Base-by-base conservation (phyloP, 2,113 vertebrate genomes). In the Dermatemys mawii region DNA sequence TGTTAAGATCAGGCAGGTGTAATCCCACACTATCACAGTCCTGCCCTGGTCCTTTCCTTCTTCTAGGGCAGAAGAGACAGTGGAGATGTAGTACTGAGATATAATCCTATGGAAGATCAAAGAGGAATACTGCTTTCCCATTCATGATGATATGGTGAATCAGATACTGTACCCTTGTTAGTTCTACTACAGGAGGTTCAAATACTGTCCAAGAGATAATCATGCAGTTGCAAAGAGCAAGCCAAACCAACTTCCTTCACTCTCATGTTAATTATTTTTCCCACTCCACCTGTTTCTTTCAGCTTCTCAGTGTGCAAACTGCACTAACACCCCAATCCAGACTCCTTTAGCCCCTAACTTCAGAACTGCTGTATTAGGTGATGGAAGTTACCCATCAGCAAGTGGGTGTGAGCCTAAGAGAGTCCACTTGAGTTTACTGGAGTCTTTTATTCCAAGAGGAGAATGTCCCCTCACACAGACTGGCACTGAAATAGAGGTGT, bases 21-120 rank as follows among this genome's bases (percentile, higher is more conserved):
- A 53, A 17, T 3, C 44, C 38, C 24, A 44, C 16, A 44, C 49
- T 26, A 35, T 38, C 51, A 1, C 24, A 7, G 48, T 10, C 29
- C 70, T 29, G 32, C 57, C 27, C 0, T 21, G 17, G 1, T 7
- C 70, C 1, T 8, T 32, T 76, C 81, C 29, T 46, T 38, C 80
- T 12, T 13, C 13, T 0, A 14, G 0, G 48, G 51, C 67, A 44
- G 80, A 3, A 44, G 19, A n/a, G 22, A 32, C 19, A 5, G 38
- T 73, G 67, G 35, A 83, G 88, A 32, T 48, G 78, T 8, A 32
- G 60, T 16, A 24, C 84, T 53, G 35, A 6, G 27, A 9, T 44
- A 8, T 0, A 17, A 83, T 29, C 44, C 12, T 0, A 11, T n/a
- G 26, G n/a, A 38, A 48, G 0, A 44, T 3, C 0, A 4, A 48